These are phyloP conservation scores for Caenorhabditis uteleia DNA, from an alignment of 2,888 invertebrate species.

Conservation along the genomic window DNA sequence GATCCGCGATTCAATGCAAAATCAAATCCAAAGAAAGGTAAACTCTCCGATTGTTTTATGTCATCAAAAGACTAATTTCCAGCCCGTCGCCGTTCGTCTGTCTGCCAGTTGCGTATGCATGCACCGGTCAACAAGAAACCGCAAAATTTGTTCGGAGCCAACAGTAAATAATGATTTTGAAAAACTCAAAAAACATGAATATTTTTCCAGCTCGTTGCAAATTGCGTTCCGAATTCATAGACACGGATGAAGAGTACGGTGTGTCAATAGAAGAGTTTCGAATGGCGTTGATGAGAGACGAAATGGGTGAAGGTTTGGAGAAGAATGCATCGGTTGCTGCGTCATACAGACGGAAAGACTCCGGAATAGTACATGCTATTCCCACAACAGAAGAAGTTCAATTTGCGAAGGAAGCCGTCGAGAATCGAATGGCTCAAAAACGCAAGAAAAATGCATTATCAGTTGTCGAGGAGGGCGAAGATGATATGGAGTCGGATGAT, in stretches of 20 bases:
- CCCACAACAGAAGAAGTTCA: not conserved
- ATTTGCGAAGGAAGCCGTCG: conserved; percentile 7
- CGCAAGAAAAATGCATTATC: conserved; percentile 5
- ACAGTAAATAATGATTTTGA: conserved; percentile 13
- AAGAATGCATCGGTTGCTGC: not conserved
- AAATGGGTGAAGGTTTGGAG: conserved; percentile 18
- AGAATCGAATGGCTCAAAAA: no score
- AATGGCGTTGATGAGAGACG: conserved; percentile 25
- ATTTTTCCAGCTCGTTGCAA: no score
- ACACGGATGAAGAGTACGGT: conserved; percentile 5
- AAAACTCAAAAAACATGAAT: not conserved
- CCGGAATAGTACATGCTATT: conserved; percentile 7
- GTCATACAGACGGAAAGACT: conserved; percentile 10
- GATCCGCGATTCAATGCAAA: not conserved
- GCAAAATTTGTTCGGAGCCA: conserved; percentile 14
- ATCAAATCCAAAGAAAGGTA: no score
- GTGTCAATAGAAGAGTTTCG: conserved; percentile 35
- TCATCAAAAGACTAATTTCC: no score
- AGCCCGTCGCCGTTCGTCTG: conserved; percentile 22
- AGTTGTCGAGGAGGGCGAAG: conserved; percentile 9
- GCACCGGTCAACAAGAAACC: conserved; percentile 14
- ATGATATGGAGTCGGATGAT: conserved; percentile 2
- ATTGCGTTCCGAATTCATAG: conserved; percentile 16
- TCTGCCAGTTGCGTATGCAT: conserved; percentile 9
- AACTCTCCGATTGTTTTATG: no score